phyloP scores from a whole-genome alignment of 37 sponge, comb jelly and placozoan genomes.

The Haliclona indistincta region DNA sequence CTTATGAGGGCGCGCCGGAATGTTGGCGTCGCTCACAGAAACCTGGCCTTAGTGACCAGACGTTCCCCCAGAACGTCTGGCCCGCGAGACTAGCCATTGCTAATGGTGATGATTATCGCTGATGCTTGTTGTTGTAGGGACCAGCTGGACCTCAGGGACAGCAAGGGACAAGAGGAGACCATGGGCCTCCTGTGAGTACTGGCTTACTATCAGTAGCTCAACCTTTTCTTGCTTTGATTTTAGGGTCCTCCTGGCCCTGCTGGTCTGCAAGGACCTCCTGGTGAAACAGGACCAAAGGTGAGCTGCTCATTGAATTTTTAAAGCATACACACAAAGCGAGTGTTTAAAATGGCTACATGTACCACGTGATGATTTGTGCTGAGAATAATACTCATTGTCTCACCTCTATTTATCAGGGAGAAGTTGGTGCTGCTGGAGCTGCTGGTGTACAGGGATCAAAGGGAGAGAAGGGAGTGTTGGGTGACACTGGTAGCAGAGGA shows the following conservation, averaged over 20 bases:
- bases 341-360: no score
- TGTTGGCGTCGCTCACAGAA: no score
- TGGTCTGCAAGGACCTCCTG: slow-evolving; percentile 21
- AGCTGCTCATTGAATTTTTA: no score
- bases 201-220: neutral
- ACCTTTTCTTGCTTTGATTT: neutral
- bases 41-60: no score
- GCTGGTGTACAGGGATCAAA: slow-evolving; percentile 31
- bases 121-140: slow-evolving; percentile 21
- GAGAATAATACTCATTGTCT: no score
- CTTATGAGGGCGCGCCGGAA: no score
- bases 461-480: neutral
- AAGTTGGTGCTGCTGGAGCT: slow-evolving; percentile 49
- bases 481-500: neutral
- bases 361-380: no score
- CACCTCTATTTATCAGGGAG: slow-evolving; percentile 13
- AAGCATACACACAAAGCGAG: no score
- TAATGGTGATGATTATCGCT: neutral
- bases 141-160: slow-evolving; percentile 27
- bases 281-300: slow-evolving; percentile 12
- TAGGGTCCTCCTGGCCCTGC: slow-evolving; percentile 12
- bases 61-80: no score
- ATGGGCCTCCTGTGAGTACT: slow-evolving; percentile 47
- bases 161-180: slow-evolving; percentile 24
- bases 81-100: no score